phyloP scores from a whole-genome alignment of 1,140 invertebrate genomes.

The Physella acuta region DNA sequence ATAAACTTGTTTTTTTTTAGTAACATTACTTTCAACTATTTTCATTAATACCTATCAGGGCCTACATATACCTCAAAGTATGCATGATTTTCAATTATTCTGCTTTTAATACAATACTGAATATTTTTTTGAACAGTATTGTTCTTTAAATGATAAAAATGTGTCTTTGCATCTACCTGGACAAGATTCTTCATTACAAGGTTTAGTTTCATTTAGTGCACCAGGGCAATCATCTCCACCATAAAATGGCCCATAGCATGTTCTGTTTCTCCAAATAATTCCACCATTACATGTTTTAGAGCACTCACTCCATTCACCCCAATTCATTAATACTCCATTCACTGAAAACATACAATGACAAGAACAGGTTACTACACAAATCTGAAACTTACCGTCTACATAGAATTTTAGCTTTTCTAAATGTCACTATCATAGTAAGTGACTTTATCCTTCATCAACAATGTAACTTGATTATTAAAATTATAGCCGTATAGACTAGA shows the following conservation, averaged over 20 bases:
- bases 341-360: conserved; percentile 31
- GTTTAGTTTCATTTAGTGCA: conserved; percentile 18
- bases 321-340: conserved; percentile 68
- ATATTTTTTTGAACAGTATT: too few species aligned
- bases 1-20: too few species aligned
- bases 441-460: too few species aligned
- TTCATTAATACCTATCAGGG: too few species aligned
- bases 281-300: conserved; percentile 69
- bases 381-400: background rate
- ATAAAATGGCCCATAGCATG: conserved; percentile 58
- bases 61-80: too few species aligned
- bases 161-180: conserved; percentile 33
- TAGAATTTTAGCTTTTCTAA: background rate
- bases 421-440: background rate
- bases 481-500: too few species aligned
- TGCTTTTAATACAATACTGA: too few species aligned
- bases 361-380: background rate
- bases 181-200: conserved; percentile 22
- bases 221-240: conserved; percentile 41
- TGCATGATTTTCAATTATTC: too few species aligned
- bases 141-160: too few species aligned
- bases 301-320: conserved; percentile 69
- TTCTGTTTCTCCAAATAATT: conserved; percentile 64
- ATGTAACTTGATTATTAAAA: too few species aligned
- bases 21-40: too few species aligned